Base-by-base conservation (phyloP, 2,888 invertebrate species). In the Stratiomys singularior region DNA sequence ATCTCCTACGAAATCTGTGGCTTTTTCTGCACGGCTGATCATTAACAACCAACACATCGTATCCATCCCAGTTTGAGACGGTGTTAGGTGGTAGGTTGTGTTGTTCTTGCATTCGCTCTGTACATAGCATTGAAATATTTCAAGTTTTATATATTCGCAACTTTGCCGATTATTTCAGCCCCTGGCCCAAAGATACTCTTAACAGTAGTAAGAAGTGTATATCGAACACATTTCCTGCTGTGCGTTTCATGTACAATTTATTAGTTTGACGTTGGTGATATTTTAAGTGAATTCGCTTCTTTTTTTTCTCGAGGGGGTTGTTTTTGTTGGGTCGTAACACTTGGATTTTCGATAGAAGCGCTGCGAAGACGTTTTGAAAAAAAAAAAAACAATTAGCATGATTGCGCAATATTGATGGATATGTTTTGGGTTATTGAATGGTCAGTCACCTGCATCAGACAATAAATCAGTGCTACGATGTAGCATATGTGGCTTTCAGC, bases 21-120 rank as follows among this genome's bases (percentile, higher is more conserved):
- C 56, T 52, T 52, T 72, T 72, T 72, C 71, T 72, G 71, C 71
- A 72, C 56, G 71, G 71, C 71, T 72, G 71, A 72, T 72, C 52
- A 18, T n/a, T 25, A 72, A 52, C 37, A 37, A 47, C 47, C 52
- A 64, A 15, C 18, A 25, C 25, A 60, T 25, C 63, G 15, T 15
- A 52, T 52, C 52, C 52, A 52, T 13, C 52, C 4, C 7, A 52
- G n/a, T 13, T 52, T 60, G 25, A 60, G 58, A 23, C 18, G 9
- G n/a, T 15, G 66, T 52, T 52, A 66, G 28, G 30, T 18, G 66
- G 37, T 37, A 37, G 9, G 9, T 37, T 37, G n/a, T n/a, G 66
- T 66, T 66, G 9, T 66, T 66, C 66, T 66, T 66, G 66, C 37
- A 37, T 9, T 37, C 66, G 66, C 15, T 66, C 15, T 52, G 52